Evolutionary conservation across 2,113 vertebrate species (phyloP), one percentile per base, ranked within the genome.

Genomic region (Uropsilus gracilis): DNA sequence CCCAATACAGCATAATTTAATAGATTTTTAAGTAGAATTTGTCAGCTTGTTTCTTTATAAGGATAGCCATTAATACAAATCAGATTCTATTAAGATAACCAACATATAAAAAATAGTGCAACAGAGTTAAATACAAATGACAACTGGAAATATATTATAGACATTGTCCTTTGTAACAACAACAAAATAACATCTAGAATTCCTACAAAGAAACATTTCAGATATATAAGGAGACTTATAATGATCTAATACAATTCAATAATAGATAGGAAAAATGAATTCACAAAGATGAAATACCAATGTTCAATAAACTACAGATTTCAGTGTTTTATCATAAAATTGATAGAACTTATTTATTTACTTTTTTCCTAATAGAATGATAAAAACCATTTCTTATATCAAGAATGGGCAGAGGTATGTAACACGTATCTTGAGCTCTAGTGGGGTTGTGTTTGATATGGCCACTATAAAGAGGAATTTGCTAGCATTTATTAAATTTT

Each of bases 51-150:
- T 94, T 85, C 42, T 95, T 81, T 89, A 39, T 88, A 46, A 92
- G 85, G 85, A 69, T 26, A 78, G 7, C 68, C 63, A 80, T 9
- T 85, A 68, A 71, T 88, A 55, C 93, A 95, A 90, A 94, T 92
- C 90, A n/a, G 81, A 95, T 93, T 94, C 57, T 86, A 32, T 93
- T 95, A 94, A 94, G 80, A 66, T 86, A 83, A 94, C 89, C 73
- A 92, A 68, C 89, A 86, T 61, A 66, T 77, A 61, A 90, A 90
- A 44, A 94, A 13, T 64, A 39, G 55, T 88, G 53, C 68, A 78
- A 77, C 48, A 77, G 82, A 89, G 37, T 92, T 86, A 92, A 82
- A 72, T 80, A 53, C 66, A 90, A 88, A 34, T 89, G 86, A 86
- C 80, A 91, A 66, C 1, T 37, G 42, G 42, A 68, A 55, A 55